Evolutionary conservation across 2,113 vertebrate species (phyloP).

Genomic region (Cercocebus atys): DNA sequence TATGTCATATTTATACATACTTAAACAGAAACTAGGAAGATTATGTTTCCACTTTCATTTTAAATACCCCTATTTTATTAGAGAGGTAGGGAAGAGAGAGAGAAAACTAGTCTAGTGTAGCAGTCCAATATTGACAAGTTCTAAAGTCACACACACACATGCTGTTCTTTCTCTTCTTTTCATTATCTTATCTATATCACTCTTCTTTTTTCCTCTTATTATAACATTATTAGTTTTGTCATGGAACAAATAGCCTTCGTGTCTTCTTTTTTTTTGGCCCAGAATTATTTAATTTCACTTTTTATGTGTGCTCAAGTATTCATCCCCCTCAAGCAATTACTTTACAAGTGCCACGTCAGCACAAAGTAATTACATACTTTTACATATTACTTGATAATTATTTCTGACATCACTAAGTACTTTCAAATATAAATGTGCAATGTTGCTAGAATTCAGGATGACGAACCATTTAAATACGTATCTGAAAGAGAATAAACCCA

Average conservation of each 20-base stretch:
- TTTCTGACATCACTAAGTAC: conserved; percentile 55
- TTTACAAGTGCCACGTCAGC: conserved; percentile 48
- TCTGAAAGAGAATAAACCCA: neutral
- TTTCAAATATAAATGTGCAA: conserved; percentile 19
- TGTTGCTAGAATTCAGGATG: conserved; percentile 7
- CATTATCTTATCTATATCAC: neutral
- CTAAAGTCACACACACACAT: neutral
- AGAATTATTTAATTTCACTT: neutral
- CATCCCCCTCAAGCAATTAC: conserved; percentile 54
- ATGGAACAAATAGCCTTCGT: neutral
- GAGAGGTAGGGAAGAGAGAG: fast-evolving
- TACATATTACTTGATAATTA: conserved; percentile 72
- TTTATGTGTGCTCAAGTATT: neutral
- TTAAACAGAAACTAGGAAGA: neutral
- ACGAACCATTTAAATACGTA: neutral
- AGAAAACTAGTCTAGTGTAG: neutral
- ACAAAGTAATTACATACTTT: conserved; percentile 48
- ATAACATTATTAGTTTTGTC: neutral
- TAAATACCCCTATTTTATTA: neutral
- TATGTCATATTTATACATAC: neutral
- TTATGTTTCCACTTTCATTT: neutral
- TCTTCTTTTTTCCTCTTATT: neutral
- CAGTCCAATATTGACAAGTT: neutral
- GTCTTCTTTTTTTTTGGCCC: neutral
- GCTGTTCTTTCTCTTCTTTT: neutral